Percentiles rank a stretch among this genome's conserved stretches.
Conservation (phyloP, 1,140 invertebrate species). For the Dysdera silvatica region DNA sequence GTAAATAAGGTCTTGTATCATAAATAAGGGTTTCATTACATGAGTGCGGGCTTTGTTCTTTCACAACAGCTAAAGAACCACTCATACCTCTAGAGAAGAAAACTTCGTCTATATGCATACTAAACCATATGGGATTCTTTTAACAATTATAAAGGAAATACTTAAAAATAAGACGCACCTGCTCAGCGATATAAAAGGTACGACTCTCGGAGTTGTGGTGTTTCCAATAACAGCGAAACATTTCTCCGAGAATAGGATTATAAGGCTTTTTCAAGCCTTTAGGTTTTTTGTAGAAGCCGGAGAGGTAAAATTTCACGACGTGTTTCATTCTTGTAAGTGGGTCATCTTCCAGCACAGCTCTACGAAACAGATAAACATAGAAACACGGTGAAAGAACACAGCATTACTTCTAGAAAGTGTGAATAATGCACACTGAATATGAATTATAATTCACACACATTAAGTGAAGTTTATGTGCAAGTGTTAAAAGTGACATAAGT, state of each 20-base stretch:
- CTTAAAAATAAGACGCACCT: conserved; percentile 51
- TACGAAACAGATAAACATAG: conserved; percentile 44
- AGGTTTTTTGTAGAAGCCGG: conserved; percentile 77
- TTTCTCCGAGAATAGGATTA: conserved; percentile 87
- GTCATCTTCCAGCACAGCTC: conserved; percentile 75
- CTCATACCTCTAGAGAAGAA: neutral
- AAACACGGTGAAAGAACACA: too few species aligned
- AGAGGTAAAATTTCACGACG: conserved; percentile 81
- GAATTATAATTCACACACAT: too few species aligned
- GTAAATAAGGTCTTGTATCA: too few species aligned
- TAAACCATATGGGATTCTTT: neutral
- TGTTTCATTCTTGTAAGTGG: conserved; percentile 82
- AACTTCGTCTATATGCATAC: neutral
- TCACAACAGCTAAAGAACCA: too few species aligned
- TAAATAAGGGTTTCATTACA: too few species aligned
- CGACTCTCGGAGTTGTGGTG: conserved; percentile 67
- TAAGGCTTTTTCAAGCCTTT: conserved; percentile 91
- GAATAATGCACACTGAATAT: too few species aligned
- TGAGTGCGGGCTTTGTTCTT: too few species aligned
- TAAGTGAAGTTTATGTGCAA: neutral
- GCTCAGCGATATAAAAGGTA: conserved; percentile 88
- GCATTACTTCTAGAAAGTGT: too few species aligned
- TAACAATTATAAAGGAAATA: neutral
- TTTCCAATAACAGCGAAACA: conserved; percentile 82
- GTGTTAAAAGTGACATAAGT: neutral